Evolutionary conservation across 2,797 vertebrate species (phyloP), one percentile per base, ranked within the genome.

Genomic region (Nannoperca obscura): DNA sequence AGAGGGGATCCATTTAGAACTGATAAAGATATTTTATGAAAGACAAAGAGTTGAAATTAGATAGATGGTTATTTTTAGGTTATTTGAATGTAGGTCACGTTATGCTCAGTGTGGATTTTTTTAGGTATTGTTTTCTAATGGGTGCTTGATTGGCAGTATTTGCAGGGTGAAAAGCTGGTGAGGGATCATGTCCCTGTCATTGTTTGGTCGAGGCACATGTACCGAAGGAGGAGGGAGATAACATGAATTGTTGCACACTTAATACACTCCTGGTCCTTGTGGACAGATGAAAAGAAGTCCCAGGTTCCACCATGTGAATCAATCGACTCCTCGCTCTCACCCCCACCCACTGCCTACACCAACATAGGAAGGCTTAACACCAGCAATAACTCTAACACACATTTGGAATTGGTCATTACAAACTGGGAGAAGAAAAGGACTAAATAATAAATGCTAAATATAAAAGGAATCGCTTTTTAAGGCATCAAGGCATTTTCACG

Each of bases 391-490:
- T 54, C 34, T 32, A 42, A 57, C 5, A 38, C 32, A 57, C n/a
- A 42, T 73, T 69, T 67, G 53, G 11, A 75, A 38, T 50, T 36
- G 62, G 11, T 13, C 34, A 59, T 59, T 54, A 50, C 20, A 38
- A 64, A 74, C 15, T 62, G 15, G 5, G 17, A 44, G 1, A 14
- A 60, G 65, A 60, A 17, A 3, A 36, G 42, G 9, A 10, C 27
- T 5, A 32, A 32, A 32, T 32, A 32, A 27, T 27, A 47, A 49
- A 58, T 24, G 50, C 6, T 42, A 42, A 65, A 68, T 69, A 34
- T 59, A 79, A 19, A 46, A 55, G 8, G 36, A 58, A 38, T n/a
- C 34, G n/a, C 49, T 71, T 83, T 79, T 75, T 38, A 76, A 72
- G 10, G 12, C 69, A 71, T 68, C 3, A 60, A 66, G 53, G 27